Evolutionary conservation across 2,113 vertebrate species (phyloP).

Genomic region (Clarias batrachus): DNA sequence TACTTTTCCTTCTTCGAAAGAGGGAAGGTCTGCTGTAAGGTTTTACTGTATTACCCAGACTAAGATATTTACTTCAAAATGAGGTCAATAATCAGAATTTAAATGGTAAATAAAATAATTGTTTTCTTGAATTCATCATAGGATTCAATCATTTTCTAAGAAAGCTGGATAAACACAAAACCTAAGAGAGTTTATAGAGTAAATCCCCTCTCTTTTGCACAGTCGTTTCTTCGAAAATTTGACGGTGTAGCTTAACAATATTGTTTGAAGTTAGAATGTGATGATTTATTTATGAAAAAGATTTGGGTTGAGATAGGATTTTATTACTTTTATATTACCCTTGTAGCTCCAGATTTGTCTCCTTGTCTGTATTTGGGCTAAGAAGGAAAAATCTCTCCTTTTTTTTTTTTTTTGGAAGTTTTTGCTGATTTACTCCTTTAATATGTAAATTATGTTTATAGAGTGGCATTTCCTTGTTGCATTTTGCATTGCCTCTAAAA

Average conservation of each 20-base stretch:
- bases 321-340: neutral
- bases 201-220: neutral
- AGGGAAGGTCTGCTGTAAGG: neutral
- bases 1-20: neutral
- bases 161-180: neutral
- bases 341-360: neutral
- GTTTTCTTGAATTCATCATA: neutral
- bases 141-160: neutral
- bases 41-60: too few species aligned
- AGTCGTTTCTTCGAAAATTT: neutral
- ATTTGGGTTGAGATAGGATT: neutral
- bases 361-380: neutral
- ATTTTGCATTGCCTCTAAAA: neutral
- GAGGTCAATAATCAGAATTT: neutral
- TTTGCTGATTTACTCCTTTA: neutral
- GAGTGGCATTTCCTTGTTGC: neutral
- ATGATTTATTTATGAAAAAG: neutral
- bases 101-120: neutral
- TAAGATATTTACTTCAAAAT: neutral
- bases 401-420: neutral
- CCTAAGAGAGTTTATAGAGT: neutral
- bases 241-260: neutral
- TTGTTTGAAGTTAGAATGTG: neutral
- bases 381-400: neutral
- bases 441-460: conserved; percentile 13